These are phyloP conservation scores for Rhynchophorus ferrugineus DNA, from an alignment of 1,140 invertebrate genomes.

Conservation along the genomic window DNA sequence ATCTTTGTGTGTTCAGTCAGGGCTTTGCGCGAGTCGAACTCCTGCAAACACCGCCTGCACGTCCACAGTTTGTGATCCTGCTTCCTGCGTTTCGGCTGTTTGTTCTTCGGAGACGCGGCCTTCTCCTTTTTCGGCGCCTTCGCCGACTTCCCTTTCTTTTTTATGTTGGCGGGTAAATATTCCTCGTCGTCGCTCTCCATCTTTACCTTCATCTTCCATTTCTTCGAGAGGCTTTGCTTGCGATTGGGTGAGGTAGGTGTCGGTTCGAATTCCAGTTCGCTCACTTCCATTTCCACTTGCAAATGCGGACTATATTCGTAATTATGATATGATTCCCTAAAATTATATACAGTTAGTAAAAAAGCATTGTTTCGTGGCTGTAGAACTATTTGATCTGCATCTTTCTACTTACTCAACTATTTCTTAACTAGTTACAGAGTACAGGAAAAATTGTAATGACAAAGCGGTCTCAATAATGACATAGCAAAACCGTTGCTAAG, in stretches of 20 bases:
- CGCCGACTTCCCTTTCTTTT: constrained; percentile 9
- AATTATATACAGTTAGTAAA: constrained; percentile 10
- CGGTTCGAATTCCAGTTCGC: constrained; percentile 9
- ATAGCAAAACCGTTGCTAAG: too few species aligned
- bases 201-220: constrained; percentile 11
- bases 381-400: too few species aligned
- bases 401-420: too few species aligned
- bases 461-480: too few species aligned
- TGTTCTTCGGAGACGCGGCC: constrained; percentile 1
- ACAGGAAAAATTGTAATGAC: too few species aligned
- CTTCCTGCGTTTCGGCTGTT: constrained; percentile 2
- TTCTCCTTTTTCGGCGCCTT: constrained; percentile 1
- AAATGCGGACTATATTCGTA: constrained; percentile 5
- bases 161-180: constrained; percentile 8
- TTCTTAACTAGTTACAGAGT: too few species aligned
- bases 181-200: constrained; percentile 13
- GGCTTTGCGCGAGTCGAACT: constrained; percentile 25
- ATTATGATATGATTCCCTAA: constrained; percentile 13
- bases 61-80: constrained; percentile 26
- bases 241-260: neutral
- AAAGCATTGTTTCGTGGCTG: too few species aligned
- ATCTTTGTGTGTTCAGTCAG: constrained; percentile 26
- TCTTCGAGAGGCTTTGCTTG: neutral
- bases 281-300: constrained; percentile 23
- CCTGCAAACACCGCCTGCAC: constrained; percentile 26